Conservation (phyloP, 2,888 invertebrate species). For the Podotricha telesiphe region DNA sequence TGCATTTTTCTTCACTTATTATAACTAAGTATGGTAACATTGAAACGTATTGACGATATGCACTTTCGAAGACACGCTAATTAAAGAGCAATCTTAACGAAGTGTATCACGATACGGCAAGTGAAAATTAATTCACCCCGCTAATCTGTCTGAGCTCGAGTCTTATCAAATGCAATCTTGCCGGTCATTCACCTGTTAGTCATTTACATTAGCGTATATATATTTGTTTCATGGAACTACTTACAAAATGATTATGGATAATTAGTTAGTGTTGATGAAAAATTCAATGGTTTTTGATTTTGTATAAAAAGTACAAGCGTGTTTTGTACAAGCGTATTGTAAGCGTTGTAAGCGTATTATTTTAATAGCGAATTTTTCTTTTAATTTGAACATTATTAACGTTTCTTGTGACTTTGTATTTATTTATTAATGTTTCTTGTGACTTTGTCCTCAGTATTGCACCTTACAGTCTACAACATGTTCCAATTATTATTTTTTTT, state of each 20-base stretch:
- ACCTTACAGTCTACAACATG: too few relatives aligned
- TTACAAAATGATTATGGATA: constrained; percentile 10
- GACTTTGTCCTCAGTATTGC: too few relatives aligned
- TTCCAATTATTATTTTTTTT: too few relatives aligned
- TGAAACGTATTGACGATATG: constrained; percentile 20
- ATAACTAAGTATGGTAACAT: constrained; percentile 1
- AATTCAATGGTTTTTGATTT: constrained; percentile 23
- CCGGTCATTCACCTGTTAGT: constrained; percentile 52
- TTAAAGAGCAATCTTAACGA: constrained; percentile 58
- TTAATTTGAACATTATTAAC: too few relatives aligned
- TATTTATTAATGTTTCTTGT: too few relatives aligned
- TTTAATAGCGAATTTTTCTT: too few relatives aligned
- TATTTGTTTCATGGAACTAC: constrained; percentile 39
- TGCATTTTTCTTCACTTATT: constrained; percentile 2
- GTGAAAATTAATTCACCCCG: constrained; percentile 52
- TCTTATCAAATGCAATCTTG: constrained; percentile 56
- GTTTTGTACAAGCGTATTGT: background rate
- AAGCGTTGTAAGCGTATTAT: too few relatives aligned
- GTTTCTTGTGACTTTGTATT: too few relatives aligned
- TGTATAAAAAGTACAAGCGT: background rate
- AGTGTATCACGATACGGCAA: constrained; percentile 46
- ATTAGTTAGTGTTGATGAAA: constrained; percentile 14
- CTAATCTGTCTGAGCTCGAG: constrained; percentile 49
- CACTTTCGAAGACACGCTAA: constrained; percentile 44
- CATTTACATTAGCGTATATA: constrained; percentile 23